These are phyloP conservation scores for Pangasius larnaudii DNA, from an alignment of 2,797 vertebrate species.

Conservation along the genomic window DNA sequence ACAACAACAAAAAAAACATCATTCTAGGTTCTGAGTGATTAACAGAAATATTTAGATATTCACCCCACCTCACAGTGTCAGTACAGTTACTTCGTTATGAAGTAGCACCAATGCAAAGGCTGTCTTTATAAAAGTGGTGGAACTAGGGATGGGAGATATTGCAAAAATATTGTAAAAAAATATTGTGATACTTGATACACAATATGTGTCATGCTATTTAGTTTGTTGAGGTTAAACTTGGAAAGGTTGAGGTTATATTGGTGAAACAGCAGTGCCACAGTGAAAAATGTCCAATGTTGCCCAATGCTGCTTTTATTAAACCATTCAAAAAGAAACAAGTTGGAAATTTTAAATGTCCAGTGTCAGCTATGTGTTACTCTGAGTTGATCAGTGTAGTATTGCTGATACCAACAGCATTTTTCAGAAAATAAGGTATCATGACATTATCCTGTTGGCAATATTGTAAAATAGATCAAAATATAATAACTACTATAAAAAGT, in stretches of 20 bases:
- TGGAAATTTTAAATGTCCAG: not conserved
- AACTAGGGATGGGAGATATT: not conserved
- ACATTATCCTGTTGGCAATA: not conserved
- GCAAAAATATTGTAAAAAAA: not conserved
- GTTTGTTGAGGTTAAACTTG: not conserved
- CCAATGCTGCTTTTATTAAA: not conserved
- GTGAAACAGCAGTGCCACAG: not conserved
- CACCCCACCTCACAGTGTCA: not conserved
- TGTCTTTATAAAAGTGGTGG: not conserved
- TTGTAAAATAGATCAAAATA: not conserved
- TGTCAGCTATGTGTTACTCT: not conserved
- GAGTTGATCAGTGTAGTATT: not conserved
- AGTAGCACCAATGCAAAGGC: not conserved
- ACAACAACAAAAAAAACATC: not conserved
- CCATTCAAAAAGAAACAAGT: not conserved
- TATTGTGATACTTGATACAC: not conserved
- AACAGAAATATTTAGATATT: not conserved
- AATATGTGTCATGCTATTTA: not conserved
- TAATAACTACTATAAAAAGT: not conserved
- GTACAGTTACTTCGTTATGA: not conserved
- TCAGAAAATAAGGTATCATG: not conserved
- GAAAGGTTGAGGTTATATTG: not conserved
- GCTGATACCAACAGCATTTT: not conserved
- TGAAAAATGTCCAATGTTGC: not conserved
- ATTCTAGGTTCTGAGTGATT: not conserved